phyloP scores from a whole-genome alignment of 1,140 invertebrate genomes.

The Nephila pilipes region DNA sequence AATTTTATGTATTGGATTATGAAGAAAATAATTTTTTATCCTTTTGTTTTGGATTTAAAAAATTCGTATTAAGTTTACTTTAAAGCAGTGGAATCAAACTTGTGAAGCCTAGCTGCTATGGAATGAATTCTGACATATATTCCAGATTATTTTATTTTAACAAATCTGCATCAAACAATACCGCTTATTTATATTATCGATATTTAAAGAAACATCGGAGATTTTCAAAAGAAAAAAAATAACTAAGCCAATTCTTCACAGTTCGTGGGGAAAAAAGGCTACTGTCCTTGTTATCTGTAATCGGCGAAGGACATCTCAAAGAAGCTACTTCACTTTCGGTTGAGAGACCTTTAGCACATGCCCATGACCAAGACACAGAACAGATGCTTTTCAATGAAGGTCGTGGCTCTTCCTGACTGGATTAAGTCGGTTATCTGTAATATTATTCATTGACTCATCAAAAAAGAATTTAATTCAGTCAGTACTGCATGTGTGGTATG shows the following conservation, averaged over 20 bases:
- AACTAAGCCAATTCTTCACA: not conserved
- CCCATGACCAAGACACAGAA: not conserved
- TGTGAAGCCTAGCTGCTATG: too few relatives aligned
- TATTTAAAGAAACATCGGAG: too few relatives aligned
- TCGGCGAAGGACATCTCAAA: not conserved
- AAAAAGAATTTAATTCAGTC: not conserved
- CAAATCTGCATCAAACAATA: too few relatives aligned
- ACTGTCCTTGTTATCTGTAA: not conserved
- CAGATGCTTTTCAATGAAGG: not conserved
- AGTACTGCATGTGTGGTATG: too few relatives aligned
- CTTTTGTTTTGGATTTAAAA: too few relatives aligned
- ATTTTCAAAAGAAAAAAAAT: not conserved
- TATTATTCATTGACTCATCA: not conserved
- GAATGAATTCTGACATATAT: too few relatives aligned
- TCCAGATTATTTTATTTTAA: too few relatives aligned
- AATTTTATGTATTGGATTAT: too few relatives aligned
- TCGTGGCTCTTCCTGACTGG: not conserved
- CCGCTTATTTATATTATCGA: too few relatives aligned
- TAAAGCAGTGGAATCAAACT: too few relatives aligned
- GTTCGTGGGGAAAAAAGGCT: not conserved
- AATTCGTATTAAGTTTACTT: too few relatives aligned
- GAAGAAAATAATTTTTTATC: too few relatives aligned
- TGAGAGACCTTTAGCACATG: slow-evolving; percentile 10
- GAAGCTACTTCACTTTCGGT: not conserved
- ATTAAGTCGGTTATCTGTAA: not conserved